Conservation (phyloP, 2,888 invertebrate genomes). For the Ametastegia equiseti region DNA sequence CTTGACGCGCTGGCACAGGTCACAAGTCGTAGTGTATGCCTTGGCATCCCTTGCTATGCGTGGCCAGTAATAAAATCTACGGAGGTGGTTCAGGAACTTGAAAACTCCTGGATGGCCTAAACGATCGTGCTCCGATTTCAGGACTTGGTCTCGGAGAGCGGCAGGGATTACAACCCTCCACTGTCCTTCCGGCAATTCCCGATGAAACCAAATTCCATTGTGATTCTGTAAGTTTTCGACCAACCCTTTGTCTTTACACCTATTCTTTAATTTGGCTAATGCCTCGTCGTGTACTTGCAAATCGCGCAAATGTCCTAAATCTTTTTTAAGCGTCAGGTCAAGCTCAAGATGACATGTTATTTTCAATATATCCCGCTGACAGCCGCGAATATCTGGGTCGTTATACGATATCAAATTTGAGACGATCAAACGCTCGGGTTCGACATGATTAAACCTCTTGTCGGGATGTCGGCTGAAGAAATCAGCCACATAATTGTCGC, state of each 20-base stretch:
- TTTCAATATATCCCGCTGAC: too few relatives aligned
- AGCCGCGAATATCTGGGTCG: not conserved
- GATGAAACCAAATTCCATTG: constrained; percentile 51
- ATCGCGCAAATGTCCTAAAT: constrained; percentile 18
- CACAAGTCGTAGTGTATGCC: constrained; percentile 35
- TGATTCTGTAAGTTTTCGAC: constrained; percentile 9
- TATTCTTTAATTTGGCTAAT: not conserved
- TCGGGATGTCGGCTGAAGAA: constrained; percentile 52
- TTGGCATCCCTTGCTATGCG: constrained; percentile 50
- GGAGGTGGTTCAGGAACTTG: constrained; percentile 52
- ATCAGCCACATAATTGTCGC: constrained; percentile 50
- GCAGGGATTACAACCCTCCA: constrained; percentile 50
- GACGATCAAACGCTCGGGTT: constrained; percentile 11
- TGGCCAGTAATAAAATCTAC: constrained; percentile 52
- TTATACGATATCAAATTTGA: constrained; percentile 6
- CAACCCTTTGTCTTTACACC: not conserved
- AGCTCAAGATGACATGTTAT: constrained; percentile 34
- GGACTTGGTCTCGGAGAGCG: not conserved
- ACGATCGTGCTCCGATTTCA: constrained; percentile 40
- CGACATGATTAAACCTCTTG: constrained; percentile 33
- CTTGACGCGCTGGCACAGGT: constrained; percentile 53
- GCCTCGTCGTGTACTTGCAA: constrained; percentile 25
- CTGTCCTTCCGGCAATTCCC: not conserved
- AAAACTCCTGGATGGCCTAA: constrained; percentile 53
- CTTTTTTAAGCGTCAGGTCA: constrained; percentile 7